Base-by-base conservation (phyloP, 2,888 invertebrate species). In the Adelphocoris suturalis region DNA sequence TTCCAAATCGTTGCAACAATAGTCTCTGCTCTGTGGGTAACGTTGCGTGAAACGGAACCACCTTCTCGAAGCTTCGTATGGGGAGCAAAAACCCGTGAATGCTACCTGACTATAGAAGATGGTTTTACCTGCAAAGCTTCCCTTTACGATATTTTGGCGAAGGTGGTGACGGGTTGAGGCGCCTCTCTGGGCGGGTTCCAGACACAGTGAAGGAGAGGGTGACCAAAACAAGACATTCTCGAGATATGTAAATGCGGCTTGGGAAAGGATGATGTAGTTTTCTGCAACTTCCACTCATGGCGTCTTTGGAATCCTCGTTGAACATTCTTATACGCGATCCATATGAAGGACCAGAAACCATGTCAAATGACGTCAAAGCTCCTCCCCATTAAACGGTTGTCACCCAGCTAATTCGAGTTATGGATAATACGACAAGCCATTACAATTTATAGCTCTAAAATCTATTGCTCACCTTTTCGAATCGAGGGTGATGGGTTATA, bases 151-250 rank as follows among this genome's bases (percentile, higher is more conserved):
- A 68, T 68, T 68, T 68, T 68, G 68, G 68, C 80, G 48, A 85
- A 86, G 86, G 86, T 86, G 86, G 46, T 86, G 86, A 86, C 86
- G 68, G 86, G 75, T 75, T 75, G 48, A 86, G 86, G 86, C 86
- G 86, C 86, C 86, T 48, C 19, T 46, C 75, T 47, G 23, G 23
- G 19, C 14, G 19, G 47, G 68, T 46, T 37, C 75, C 47, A 47
- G 46, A 68, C 47, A 46, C 47, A 27, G 27, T 23, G 46, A 16
- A 19, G 14, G 52, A 19, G 48, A 13, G 82, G 27, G n/a, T 82
- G 82, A 82, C 82, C 82, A 52, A 82, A 82, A 82, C 82, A 19
- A 82, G 82, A 16, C 82, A 82, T 78, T 48, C 52, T 19, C 52
- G 4, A 27, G 82, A 82, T 82, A 82, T 82, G 82, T 82, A 82